phyloP scores from a whole-genome alignment of 1,140 invertebrate species.

The Andricus grossulariae region DNA sequence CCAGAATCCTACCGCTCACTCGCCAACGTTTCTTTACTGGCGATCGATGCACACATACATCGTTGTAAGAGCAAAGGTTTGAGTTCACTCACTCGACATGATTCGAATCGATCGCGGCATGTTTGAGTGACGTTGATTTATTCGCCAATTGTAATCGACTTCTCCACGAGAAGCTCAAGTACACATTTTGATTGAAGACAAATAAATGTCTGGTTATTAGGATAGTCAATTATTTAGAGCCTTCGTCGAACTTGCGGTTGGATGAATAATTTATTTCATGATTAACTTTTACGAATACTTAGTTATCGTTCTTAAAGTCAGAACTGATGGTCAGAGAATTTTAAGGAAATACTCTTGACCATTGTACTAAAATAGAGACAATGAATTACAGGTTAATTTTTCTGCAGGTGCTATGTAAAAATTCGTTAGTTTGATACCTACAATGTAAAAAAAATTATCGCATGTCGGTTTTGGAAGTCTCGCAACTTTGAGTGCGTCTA shows the following conservation, averaged over 20 bases:
- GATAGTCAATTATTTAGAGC: slow-evolving; percentile 16
- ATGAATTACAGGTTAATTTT: background rate
- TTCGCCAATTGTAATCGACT: slow-evolving; percentile 21
- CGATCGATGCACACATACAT: slow-evolving; percentile 23
- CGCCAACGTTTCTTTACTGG: background rate
- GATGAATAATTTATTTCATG: slow-evolving; percentile 21
- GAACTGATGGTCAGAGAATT: background rate
- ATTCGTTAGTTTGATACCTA: too few species aligned
- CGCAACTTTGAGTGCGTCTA: too few species aligned
- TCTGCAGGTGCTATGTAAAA: too few species aligned
- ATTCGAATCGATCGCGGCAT: slow-evolving; percentile 26
- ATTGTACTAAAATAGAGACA: background rate
- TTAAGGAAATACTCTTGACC: background rate
- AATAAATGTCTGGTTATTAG: slow-evolving; percentile 27
- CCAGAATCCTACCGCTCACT: background rate
- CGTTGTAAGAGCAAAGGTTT: slow-evolving; percentile 20
- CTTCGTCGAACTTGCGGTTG: background rate
- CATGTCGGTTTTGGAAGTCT: slow-evolving; percentile 39
- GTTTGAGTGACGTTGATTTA: slow-evolving; percentile 29
- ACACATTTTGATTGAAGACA: slow-evolving; percentile 27
- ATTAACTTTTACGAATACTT: background rate
- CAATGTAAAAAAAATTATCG: too few species aligned
- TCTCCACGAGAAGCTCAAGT: slow-evolving; percentile 17
- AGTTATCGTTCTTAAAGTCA: background rate
- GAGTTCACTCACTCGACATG: background rate